Conservation (phyloP, 2,113 vertebrate genomes). For the Lamprotornis superbus region DNA sequence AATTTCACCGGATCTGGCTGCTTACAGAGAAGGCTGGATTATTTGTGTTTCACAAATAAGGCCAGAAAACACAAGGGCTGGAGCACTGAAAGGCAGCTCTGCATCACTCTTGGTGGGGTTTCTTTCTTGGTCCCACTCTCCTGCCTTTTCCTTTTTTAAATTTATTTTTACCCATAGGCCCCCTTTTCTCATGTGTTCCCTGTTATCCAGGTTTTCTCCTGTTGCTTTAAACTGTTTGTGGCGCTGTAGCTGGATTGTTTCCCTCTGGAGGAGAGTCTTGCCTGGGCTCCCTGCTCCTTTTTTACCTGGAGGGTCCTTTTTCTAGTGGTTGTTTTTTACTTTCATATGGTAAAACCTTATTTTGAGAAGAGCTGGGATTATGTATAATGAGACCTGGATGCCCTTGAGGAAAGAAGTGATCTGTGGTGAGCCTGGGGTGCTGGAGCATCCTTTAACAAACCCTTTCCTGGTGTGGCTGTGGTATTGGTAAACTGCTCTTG, state of each 20-base stretch:
- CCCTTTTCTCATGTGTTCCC: rapidly evolving
- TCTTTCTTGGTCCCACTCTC: not conserved
- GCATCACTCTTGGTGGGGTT: not conserved
- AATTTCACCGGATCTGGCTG: conserved; percentile 60
- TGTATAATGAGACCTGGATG: not conserved
- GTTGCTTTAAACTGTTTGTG: rapidly evolving
- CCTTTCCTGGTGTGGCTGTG: rapidly evolving
- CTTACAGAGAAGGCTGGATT: conserved; percentile 20
- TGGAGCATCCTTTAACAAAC: not conserved
- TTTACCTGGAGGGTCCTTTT: not conserved
- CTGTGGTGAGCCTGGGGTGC: not conserved
- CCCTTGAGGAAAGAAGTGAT: not conserved
- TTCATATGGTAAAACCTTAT: not conserved
- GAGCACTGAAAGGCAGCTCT: not conserved
- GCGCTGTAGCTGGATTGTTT: rapidly evolving
- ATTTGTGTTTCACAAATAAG: conserved; percentile 58
- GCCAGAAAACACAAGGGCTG: conserved; percentile 35
- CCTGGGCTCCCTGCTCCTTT: not conserved
- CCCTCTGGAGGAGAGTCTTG: not conserved
- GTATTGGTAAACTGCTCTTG: not conserved
- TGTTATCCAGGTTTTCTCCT: not conserved
- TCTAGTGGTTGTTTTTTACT: not conserved
- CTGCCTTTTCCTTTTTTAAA: not conserved
- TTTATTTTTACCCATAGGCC: not conserved
- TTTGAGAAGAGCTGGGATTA: not conserved